These are phyloP conservation scores for Pedionomus torquatus DNA, from an alignment of 2,113 vertebrate genomes.

Conservation along the genomic window DNA sequence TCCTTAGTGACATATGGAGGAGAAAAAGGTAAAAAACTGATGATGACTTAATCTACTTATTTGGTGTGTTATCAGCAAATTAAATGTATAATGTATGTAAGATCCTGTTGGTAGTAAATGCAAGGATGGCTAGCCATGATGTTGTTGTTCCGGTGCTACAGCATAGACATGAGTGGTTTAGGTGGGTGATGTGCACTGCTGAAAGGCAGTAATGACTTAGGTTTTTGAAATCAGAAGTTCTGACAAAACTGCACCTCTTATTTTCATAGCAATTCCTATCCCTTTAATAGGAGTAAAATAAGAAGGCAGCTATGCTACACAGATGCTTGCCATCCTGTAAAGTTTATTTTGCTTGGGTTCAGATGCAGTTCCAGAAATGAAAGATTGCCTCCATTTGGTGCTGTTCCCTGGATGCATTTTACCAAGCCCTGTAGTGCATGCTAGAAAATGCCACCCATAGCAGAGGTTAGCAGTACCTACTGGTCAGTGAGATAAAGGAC, in stretches of 20 bases:
- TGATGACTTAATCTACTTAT: not conserved
- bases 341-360: not conserved
- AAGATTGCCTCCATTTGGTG: not conserved
- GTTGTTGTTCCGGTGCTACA: not conserved
- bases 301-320: not conserved
- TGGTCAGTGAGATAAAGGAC: not conserved
- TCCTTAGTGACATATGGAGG: not conserved
- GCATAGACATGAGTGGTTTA: not conserved
- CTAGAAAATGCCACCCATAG: not conserved
- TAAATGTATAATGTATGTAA: not conserved
- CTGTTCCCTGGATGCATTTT: not conserved
- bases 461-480: not conserved
- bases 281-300: not conserved
- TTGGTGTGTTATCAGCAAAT: not conserved
- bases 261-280: not conserved
- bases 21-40: not conserved
- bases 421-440: not conserved
- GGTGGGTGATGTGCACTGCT: not conserved
- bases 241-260: not conserved
- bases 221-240: not conserved
- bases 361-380: not conserved
- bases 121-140: not conserved
- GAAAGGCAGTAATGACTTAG: not conserved
- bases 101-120: not conserved
- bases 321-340: not conserved